These are phyloP conservation scores for Oikopleura dioica DNA, from an alignment of 23 tunicate genomes.

Conservation along the genomic window DNA sequence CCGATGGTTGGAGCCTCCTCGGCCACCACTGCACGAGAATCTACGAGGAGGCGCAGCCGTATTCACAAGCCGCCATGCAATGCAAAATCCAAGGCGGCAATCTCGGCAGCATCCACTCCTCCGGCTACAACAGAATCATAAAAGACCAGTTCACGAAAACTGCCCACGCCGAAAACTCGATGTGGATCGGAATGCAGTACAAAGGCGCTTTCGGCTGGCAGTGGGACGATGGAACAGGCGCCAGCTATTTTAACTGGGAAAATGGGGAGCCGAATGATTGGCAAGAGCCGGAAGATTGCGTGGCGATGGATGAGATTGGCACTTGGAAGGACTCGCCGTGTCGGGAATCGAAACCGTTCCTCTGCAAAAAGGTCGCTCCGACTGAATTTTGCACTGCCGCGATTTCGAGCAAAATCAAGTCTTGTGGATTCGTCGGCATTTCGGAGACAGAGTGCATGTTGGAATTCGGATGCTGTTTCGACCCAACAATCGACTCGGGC, in stretches of 20 bases:
- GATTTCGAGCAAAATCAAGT: too few relatives aligned
- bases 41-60: neutral
- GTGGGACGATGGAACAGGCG: neutral
- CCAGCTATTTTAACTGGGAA: neutral
- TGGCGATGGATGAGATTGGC: neutral
- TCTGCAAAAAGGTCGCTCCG: too few relatives aligned
- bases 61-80: neutral
- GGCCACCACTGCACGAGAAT: neutral
- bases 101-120: neutral
- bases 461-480: neutral
- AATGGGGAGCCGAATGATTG: neutral
- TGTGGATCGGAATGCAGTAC: constrained; percentile 2
- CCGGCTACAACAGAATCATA: neutral
- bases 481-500: too few relatives aligned
- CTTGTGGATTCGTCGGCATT: neutral
- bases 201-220: neutral
- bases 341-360: too few relatives aligned
- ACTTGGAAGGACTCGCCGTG: neutral
- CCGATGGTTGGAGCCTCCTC: neutral
- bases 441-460: neutral
- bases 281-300: neutral
- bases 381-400: too few relatives aligned
- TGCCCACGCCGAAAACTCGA: neutral
- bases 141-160: neutral
- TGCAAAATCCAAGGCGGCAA: neutral